Conservation (phyloP, 2,888 invertebrate species). For the Parascotia fuliginaria region DNA sequence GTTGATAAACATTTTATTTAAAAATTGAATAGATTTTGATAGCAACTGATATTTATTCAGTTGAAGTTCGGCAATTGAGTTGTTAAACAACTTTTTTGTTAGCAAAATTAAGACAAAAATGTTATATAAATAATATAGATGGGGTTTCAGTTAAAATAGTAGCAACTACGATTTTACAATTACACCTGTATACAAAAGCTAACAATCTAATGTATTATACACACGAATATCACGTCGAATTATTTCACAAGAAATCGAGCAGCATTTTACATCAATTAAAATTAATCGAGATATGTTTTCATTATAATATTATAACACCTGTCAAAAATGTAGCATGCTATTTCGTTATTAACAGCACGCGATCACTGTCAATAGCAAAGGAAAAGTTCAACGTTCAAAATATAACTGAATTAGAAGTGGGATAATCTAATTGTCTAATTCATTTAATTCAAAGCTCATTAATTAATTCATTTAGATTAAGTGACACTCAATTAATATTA, state of each 20-base stretch:
- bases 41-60: constrained; percentile 11
- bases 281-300: constrained; percentile 26
- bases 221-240: constrained; percentile 2
- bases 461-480: no score
- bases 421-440: no score
- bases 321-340: constrained; percentile 16
- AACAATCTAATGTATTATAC: constrained; percentile 4
- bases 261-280: constrained; percentile 28
- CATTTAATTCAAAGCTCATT: no score
- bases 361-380: not conserved
- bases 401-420: no score
- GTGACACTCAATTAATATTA: no score
- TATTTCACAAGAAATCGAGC: constrained; percentile 4
- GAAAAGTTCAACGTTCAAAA: not conserved
- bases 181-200: constrained; percentile 1
- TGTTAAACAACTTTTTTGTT: constrained; percentile 21
- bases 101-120: constrained; percentile 19
- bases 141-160: not conserved
- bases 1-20: no score
- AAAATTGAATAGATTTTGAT: constrained; percentile 22
- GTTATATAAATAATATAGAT: not conserved
- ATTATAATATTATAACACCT: constrained; percentile 34
- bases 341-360: not conserved
- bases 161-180: not conserved
- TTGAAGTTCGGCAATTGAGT: constrained; percentile 16